phyloP scores from a whole-genome alignment of 2,888 invertebrate genomes.

The Harpalus rufipes region DNA sequence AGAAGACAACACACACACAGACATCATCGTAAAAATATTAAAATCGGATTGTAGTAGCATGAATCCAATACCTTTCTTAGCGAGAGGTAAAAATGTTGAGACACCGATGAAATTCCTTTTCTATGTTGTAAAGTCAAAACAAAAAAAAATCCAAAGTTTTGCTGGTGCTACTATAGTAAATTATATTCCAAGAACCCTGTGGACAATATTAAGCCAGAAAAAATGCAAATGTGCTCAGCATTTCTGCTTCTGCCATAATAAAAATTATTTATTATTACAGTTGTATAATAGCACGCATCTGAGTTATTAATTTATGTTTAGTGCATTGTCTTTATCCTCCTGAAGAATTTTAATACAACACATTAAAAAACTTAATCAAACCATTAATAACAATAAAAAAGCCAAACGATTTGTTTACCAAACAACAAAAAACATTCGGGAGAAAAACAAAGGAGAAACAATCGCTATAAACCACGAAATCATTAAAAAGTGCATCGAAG shows the following conservation, averaged over 20 bases:
- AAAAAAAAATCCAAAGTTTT: not conserved
- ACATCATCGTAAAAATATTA: too few species aligned
- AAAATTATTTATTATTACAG: slow-evolving; percentile 32
- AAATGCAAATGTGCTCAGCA: not conserved
- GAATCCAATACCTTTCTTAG: too few species aligned
- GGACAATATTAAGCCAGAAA: slow-evolving; percentile 7
- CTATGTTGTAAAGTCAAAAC: not conserved
- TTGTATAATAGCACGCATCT: slow-evolving; percentile 5
- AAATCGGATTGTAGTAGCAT: too few species aligned
- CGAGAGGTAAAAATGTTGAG: too few species aligned
- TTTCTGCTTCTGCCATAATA: slow-evolving; percentile 15
- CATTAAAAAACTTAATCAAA: slow-evolving; percentile 48
- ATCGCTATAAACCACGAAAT: slow-evolving; percentile 41
- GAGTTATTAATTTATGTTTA: slow-evolving; percentile 42
- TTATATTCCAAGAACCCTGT: not conserved
- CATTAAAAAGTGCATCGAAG: slow-evolving; percentile 46
- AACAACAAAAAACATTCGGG: slow-evolving; percentile 31
- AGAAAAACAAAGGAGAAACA: slow-evolving; percentile 34
- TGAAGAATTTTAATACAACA: slow-evolving; percentile 41
- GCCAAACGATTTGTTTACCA: slow-evolving; percentile 41
- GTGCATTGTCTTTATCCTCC: slow-evolving; percentile 32
- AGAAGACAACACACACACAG: too few species aligned
- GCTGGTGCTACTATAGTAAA: not conserved
- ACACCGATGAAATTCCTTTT: too few species aligned
- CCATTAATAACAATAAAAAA: slow-evolving; percentile 48